phyloP scores from a whole-genome alignment of 2,113 vertebrate genomes.

The Falco punctatus region DNA sequence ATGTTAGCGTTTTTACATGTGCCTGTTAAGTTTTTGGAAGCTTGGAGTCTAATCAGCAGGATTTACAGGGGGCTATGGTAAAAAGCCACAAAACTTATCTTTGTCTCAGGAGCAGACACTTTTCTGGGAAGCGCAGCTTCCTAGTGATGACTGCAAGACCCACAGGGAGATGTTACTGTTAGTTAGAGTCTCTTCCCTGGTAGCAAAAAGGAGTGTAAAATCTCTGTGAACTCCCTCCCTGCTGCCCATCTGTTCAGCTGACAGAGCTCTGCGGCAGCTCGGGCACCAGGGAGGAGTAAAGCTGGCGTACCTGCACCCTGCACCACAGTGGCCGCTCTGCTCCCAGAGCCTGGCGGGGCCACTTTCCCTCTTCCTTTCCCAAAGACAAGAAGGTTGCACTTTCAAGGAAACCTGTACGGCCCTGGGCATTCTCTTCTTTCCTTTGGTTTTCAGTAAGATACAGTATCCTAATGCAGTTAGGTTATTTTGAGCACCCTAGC shows the following conservation, averaged over 20 bases:
- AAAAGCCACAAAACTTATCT: neutral
- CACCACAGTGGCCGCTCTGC: neutral
- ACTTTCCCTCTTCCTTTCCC: neutral
- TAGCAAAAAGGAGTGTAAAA: neutral
- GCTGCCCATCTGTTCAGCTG: neutral
- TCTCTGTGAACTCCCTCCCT: neutral
- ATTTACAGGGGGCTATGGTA: neutral
- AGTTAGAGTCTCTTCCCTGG: neutral
- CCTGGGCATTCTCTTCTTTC: neutral
- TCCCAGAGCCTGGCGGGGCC: neutral
- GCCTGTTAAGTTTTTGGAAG: neutral
- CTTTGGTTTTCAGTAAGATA: neutral
- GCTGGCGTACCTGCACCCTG: neutral
- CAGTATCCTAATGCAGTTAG: neutral
- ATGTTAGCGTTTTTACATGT: neutral
- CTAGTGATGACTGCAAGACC: neutral
- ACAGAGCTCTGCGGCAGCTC: fast-evolving
- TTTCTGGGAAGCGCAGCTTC: neutral
- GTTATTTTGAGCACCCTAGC: neutral
- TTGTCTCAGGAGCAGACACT: neutral
- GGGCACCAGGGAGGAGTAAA: neutral
- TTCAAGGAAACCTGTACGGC: neutral
- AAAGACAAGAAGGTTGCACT: neutral
- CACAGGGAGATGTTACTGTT: fast-evolving
- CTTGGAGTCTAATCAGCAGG: neutral